Percentiles rank a stretch among this genome's conserved stretches.
phyloP scores from a whole-genome alignment of 2,888 invertebrate species.

The Cerceris rybyensis region DNA sequence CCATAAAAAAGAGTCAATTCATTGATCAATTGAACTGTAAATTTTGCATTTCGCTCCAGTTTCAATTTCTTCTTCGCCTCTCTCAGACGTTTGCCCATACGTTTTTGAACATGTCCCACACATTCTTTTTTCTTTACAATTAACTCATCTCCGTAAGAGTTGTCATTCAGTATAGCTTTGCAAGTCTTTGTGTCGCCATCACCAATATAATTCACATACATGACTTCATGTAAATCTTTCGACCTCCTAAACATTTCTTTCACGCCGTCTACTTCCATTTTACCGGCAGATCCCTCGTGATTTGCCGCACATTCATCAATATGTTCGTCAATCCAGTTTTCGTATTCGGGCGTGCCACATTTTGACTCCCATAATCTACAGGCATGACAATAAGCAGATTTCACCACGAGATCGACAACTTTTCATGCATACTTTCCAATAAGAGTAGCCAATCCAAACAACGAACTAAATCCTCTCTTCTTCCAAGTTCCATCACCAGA shows the following conservation, averaged over 20 bases:
- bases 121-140: too few species aligned
- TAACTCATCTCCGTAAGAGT: too few species aligned
- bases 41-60: too few species aligned
- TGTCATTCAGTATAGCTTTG: too few species aligned
- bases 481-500: slow-evolving; percentile 20
- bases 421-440: slow-evolving; percentile 1
- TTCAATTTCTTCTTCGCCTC: too few species aligned
- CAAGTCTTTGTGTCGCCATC: too few species aligned
- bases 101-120: too few species aligned
- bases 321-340: background rate
- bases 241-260: background rate
- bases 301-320: background rate
- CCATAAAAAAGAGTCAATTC: too few species aligned
- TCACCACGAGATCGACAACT: slow-evolving; percentile 3
- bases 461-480: background rate
- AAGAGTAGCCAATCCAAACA: slow-evolving; percentile 8
- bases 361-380: background rate
- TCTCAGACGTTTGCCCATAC: too few species aligned
- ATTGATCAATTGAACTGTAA: too few species aligned
- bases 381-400: slow-evolving; percentile 2
- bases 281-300: background rate
- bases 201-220: too few species aligned
- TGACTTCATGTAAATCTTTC: background rate
- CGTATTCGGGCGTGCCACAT: background rate
- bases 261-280: background rate